Base-by-base conservation (phyloP, 1,140 invertebrate genomes). In the Platyura marginata region DNA sequence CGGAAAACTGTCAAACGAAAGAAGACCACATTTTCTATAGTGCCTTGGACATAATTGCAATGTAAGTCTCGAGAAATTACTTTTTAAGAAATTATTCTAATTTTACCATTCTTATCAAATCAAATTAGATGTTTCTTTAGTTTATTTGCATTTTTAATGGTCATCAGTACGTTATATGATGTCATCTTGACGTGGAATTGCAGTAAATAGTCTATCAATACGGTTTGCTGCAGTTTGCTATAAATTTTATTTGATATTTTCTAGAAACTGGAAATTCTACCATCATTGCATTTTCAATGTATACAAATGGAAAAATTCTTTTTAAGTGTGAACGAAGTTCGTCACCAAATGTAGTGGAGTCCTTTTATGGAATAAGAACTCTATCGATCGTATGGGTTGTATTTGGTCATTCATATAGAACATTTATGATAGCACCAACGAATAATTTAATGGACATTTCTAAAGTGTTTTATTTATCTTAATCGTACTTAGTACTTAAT, bases 311-410 rank as follows among this genome's bases (percentile, higher is more conserved):
- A 11, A 11, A 15, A 34, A 34, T n/a, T n/a, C 11, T 34, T 11
- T 34, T 34, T 34, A 15, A 11, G 16, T 6, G 4, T 3, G 16
- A 34, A 34, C 3, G 3, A 34, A n/a, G 11, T 3, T n/a, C 11
- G 3, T 34, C 3, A 3, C 11, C 13, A 13, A 11, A 25, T 15
- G 13, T 22, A 19, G 21, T 44, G 2, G 21, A 44, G 3, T 39
- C 35, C 19, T 21, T 44, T 2, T 20, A 38, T 29, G 42, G 42
- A 21, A 9, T 44, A 10, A n/a, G 36, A 38, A 29, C 19, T 18
- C 15, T 44, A 3, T 41, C 46, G 33, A 21, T 43, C 2, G 2
- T 37, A 4, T 40, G 43, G 42, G 22, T 43, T 15, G 29, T 46
- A 32, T 46, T 29, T 13, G 34, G 21, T 15, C 25, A 44, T 37